These are phyloP conservation scores for Cyanoramphus novaezelandiae DNA, from an alignment of 2,113 vertebrate genomes.

Conservation along the genomic window DNA sequence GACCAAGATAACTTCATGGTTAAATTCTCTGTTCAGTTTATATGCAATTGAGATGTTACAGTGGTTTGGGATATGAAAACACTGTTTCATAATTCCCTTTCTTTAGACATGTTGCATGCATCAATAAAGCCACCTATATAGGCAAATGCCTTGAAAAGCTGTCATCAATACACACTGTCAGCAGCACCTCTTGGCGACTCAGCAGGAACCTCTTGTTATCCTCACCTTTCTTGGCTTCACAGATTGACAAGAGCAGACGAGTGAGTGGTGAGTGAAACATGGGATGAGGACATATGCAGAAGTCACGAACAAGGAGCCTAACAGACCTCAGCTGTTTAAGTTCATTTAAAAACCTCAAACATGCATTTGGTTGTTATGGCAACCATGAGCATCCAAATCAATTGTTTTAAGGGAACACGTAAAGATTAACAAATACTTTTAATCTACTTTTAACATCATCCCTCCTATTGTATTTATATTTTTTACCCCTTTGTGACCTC, in stretches of 20 bases:
- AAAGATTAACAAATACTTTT: conserved; percentile 42
- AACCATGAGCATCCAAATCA: conserved; percentile 21
- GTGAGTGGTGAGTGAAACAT: not conserved
- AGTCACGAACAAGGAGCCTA: not conserved
- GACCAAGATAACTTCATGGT: conserved; percentile 9
- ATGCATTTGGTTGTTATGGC: conserved; percentile 27
- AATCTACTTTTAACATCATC: not conserved
- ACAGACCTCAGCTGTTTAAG: not conserved
- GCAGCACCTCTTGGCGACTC: not conserved
- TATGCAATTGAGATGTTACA: not conserved
- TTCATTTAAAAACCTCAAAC: not conserved
- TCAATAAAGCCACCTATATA: not conserved
- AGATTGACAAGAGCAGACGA: not conserved
- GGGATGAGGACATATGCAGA: not conserved
- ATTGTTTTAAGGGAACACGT: conserved; percentile 20
- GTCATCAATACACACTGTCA: not conserved
- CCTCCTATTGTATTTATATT: not conserved
- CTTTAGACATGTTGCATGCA: not conserved
- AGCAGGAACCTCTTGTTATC: not conserved
- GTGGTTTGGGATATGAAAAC: not conserved
- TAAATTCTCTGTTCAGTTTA: conserved; percentile 9
- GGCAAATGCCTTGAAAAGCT: not conserved
- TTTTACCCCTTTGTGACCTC: not conserved
- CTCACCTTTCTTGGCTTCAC: not conserved
- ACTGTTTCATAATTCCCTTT: not conserved